These are phyloP conservation scores for Phalangium opilio DNA, from an alignment of 2,888 invertebrate genomes.

Conservation along the genomic window DNA sequence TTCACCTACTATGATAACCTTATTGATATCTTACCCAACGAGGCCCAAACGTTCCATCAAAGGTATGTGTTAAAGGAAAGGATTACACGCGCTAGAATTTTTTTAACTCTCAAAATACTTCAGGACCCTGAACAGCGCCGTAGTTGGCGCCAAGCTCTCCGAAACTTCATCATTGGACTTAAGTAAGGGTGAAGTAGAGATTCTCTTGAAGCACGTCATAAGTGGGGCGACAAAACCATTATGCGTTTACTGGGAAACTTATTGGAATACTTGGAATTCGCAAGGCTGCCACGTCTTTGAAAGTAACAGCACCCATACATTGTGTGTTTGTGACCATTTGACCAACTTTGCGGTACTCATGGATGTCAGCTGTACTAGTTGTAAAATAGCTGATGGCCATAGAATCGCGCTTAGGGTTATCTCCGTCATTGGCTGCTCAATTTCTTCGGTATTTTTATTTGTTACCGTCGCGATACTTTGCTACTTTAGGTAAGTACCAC, in stretches of 20 bases:
- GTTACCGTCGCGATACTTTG: slow-evolving; percentile 8
- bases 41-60: too few relatives aligned
- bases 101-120: too few relatives aligned
- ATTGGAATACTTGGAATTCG: slow-evolving; percentile 9
- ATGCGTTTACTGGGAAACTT: too few relatives aligned
- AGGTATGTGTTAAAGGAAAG: too few relatives aligned
- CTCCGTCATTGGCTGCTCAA: slow-evolving; percentile 8
- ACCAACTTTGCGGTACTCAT: slow-evolving; percentile 13
- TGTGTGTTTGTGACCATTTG: slow-evolving; percentile 12
- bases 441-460: slow-evolving; percentile 8
- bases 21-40: too few relatives aligned
- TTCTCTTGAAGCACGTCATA: too few relatives aligned
- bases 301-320: slow-evolving; percentile 5
- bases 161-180: too few relatives aligned
- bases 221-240: too few relatives aligned
- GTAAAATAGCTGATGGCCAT: slow-evolving; percentile 5
- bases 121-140: slow-evolving; percentile 8
- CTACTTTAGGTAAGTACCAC: slow-evolving; percentile 4
- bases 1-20: too few relatives aligned
- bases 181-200: too few relatives aligned
- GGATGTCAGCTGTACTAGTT: slow-evolving; percentile 5
- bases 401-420: slow-evolving; percentile 6
- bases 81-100: too few relatives aligned
- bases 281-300: slow-evolving; percentile 6
- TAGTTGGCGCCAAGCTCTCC: slow-evolving; percentile 6